These are phyloP conservation scores for Yoshiicerus persimilis DNA, from an alignment of 1,140 invertebrate genomes.

Conservation along the genomic window DNA sequence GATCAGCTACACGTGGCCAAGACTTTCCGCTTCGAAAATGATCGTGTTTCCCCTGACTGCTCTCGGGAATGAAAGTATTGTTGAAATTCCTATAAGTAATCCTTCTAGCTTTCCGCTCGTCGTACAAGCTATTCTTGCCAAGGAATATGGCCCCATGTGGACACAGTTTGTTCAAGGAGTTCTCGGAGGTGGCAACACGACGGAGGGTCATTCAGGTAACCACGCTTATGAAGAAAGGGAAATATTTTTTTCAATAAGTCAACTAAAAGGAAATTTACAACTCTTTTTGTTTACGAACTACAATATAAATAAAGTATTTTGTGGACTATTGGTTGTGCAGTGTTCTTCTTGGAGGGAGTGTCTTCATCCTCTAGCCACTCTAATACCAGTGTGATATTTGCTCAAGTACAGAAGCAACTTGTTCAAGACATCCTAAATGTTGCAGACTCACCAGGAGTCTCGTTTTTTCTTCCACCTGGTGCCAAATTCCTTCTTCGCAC, in stretches of 20 bases:
- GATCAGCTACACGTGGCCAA: slow-evolving; percentile 74
- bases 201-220: slow-evolving; percentile 36
- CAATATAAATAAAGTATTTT: too few species aligned
- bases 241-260: too few species aligned
- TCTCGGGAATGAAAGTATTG: slow-evolving; percentile 73
- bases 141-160: slow-evolving; percentile 53
- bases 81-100: slow-evolving; percentile 64
- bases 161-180: slow-evolving; percentile 37
- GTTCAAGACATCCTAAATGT: slow-evolving; percentile 37
- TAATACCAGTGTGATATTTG: slow-evolving; percentile 43
- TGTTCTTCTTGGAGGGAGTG: slow-evolving; percentile 42
- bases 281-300: too few species aligned
- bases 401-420: slow-evolving; percentile 40
- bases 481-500: slow-evolving; percentile 48
- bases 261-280: too few species aligned
- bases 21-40: slow-evolving; percentile 57
- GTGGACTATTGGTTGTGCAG: slow-evolving; percentile 25
- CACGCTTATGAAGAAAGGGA: too few species aligned
- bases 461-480: slow-evolving; percentile 51
- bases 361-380: slow-evolving; percentile 44
- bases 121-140: slow-evolving; percentile 66
- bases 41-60: slow-evolving; percentile 78
- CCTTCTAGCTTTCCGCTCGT: slow-evolving; percentile 62
- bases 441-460: slow-evolving; percentile 47
- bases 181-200: slow-evolving; percentile 29